phyloP scores from a whole-genome alignment of 2,113 vertebrate genomes.

The Tupaia chinensis region DNA sequence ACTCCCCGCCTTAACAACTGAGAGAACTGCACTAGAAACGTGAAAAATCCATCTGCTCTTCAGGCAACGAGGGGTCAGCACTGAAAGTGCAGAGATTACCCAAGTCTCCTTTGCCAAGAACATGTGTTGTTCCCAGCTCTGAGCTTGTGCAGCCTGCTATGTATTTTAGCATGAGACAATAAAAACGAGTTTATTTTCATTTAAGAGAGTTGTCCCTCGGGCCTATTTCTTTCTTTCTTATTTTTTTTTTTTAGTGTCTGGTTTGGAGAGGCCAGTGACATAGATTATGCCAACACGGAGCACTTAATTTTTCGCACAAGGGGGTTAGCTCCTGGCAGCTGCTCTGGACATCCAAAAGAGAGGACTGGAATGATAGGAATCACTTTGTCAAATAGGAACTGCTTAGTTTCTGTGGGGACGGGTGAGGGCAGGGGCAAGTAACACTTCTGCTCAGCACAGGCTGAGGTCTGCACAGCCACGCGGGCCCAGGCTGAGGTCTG shows the following conservation, averaged over 20 bases:
- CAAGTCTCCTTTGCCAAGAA: neutral
- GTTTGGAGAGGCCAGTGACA: neutral
- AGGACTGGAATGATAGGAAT: neutral
- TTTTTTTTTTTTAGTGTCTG: neutral
- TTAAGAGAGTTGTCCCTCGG: constrained; percentile 6
- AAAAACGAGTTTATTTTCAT: constrained; percentile 71
- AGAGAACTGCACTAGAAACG: accelerated
- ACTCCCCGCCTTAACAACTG: accelerated
- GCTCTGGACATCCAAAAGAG: neutral
- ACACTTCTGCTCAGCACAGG: neutral
- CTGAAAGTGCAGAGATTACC: neutral
- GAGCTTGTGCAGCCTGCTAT: constrained; percentile 52
- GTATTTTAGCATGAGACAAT: constrained; percentile 80
- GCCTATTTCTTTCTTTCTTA: neutral
- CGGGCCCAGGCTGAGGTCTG: neutral
- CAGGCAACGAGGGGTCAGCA: accelerated
- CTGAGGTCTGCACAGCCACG: neutral
- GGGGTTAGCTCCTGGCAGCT: neutral
- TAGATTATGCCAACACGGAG: neutral
- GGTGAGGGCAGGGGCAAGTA: neutral
- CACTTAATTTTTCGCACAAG: constrained; percentile 44
- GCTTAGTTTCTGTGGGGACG: neutral
- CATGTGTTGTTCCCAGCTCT: neutral
- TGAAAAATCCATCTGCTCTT: neutral
- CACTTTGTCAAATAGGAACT: neutral